Conservation (phyloP, 2,113 vertebrate species). For the Bufo gargarizans region DNA sequence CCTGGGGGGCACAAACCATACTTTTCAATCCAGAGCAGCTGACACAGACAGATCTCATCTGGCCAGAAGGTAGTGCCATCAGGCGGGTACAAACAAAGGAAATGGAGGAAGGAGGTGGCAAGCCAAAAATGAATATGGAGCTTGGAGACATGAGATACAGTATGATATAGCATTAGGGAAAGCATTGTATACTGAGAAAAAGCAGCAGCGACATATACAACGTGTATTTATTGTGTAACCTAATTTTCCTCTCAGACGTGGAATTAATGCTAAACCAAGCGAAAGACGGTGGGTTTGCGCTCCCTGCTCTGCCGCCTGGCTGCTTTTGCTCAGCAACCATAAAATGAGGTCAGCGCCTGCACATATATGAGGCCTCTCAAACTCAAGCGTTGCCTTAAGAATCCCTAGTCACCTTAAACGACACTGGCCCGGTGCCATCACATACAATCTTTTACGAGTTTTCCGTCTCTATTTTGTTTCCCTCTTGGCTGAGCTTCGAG, state of each 20-base stretch:
- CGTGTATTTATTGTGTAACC: not conserved
- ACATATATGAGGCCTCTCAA: slow-evolving; percentile 46
- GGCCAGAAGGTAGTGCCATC: not conserved
- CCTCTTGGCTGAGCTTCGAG: slow-evolving; percentile 14
- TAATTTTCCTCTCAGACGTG: slow-evolving; percentile 3
- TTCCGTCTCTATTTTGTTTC: slow-evolving; percentile 50
- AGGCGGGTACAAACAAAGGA: not conserved
- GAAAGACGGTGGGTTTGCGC: not conserved
- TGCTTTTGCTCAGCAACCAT: slow-evolving; percentile 44
- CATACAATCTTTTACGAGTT: slow-evolving; percentile 52
- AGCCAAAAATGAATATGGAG: not conserved
- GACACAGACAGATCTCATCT: slow-evolving; percentile 41
- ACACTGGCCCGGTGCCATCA: slow-evolving; percentile 49
- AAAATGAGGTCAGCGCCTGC: slow-evolving; percentile 53
- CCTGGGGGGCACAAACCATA: slow-evolving; percentile 4
- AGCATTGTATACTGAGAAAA: not conserved
- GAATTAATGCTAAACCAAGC: slow-evolving; percentile 45
- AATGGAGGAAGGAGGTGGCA: not conserved
- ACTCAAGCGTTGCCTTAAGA: slow-evolving; percentile 46
- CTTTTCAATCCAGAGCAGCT: slow-evolving; percentile 30
- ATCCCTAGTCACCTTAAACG: slow-evolving; percentile 51
- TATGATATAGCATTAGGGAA: not conserved
- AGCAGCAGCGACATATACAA: not conserved
- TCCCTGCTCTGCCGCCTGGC: slow-evolving; percentile 9
- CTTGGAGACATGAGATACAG: not conserved